These are phyloP conservation scores for Cerceris rybyensis DNA, from an alignment of 2,888 invertebrate genomes.

Conservation along the genomic window DNA sequence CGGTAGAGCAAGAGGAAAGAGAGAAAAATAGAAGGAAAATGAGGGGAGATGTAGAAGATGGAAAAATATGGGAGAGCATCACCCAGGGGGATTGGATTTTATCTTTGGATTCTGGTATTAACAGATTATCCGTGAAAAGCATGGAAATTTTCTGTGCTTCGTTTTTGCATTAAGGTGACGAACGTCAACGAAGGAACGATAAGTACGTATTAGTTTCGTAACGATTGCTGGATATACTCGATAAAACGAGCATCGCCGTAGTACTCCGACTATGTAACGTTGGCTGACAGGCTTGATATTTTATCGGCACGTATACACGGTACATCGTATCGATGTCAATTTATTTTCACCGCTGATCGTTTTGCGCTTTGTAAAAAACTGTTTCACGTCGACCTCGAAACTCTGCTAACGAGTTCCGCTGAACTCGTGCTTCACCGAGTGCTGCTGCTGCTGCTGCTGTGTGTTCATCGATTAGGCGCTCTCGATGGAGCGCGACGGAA, in stretches of 20 bases:
- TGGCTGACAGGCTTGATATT: slow-evolving; percentile 19
- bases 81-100: background rate
- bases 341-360: slow-evolving; percentile 23
- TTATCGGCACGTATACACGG: slow-evolving; percentile 6
- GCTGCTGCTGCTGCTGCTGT: too few species aligned
- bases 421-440: background rate
- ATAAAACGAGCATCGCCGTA: background rate
- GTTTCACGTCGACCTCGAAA: background rate
- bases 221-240: background rate
- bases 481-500: background rate
- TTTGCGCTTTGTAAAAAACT: slow-evolving; percentile 1
- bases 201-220: background rate
- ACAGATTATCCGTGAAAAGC: background rate
- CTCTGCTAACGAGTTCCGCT: background rate
- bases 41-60: background rate
- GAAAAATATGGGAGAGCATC: background rate
- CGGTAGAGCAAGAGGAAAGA: too few species aligned
- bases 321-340: slow-evolving; percentile 26
- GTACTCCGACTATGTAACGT: slow-evolving; percentile 12
- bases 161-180: background rate
- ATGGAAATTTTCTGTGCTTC: background rate
- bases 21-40: too few species aligned
- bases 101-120: background rate
- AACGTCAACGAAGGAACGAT: background rate
- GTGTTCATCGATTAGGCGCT: too few species aligned